Evolutionary conservation across 2,113 vertebrate species (phyloP).

Genomic region (Limanda limanda): DNA sequence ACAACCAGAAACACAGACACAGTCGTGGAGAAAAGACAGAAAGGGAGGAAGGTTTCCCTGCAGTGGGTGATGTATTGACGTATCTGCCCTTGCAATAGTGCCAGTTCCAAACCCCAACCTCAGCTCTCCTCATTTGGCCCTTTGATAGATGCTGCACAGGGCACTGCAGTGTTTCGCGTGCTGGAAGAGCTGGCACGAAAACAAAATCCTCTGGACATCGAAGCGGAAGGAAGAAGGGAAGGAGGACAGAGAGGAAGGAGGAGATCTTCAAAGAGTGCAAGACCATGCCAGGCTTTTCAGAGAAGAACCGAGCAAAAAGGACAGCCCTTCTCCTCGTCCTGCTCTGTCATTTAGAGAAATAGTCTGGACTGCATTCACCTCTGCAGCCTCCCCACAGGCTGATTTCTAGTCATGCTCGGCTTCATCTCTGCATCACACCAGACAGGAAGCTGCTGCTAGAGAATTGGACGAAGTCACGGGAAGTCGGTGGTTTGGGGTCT

Average conservation of each 20-base stretch:
- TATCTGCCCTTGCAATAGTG: conserved; percentile 21
- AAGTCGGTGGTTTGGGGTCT: neutral
- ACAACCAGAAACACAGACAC: too few relatives aligned
- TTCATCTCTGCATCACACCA: conserved; percentile 14
- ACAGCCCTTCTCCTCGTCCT: conserved; percentile 28
- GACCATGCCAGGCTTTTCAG: conserved; percentile 44
- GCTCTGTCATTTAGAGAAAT: conserved; percentile 37
- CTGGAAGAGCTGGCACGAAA: conserved; percentile 39
- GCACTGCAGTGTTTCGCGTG: conserved; percentile 38
- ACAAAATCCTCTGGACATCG: conserved; percentile 25
- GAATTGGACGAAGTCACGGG: conserved; percentile 12
- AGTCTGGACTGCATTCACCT: conserved; percentile 6
- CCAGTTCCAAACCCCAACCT: conserved; percentile 49
- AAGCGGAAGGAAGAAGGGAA: conserved; percentile 34
- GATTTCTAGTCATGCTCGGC: conserved; percentile 14
- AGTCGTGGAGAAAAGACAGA: too few relatives aligned
- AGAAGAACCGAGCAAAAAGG: conserved; percentile 23
- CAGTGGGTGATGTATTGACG: neutral
- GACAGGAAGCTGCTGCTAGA: conserved; percentile 44
- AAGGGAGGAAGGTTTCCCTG: too few relatives aligned
- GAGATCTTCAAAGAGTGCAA: conserved; percentile 49
- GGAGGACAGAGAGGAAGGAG: conserved; percentile 10
- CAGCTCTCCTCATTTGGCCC: conserved; percentile 19
- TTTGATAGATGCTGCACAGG: conserved; percentile 52
- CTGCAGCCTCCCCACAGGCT: conserved; percentile 10